Evolutionary conservation across 2,113 vertebrate species (phyloP).

Genomic region (Plotosus lineatus): DNA sequence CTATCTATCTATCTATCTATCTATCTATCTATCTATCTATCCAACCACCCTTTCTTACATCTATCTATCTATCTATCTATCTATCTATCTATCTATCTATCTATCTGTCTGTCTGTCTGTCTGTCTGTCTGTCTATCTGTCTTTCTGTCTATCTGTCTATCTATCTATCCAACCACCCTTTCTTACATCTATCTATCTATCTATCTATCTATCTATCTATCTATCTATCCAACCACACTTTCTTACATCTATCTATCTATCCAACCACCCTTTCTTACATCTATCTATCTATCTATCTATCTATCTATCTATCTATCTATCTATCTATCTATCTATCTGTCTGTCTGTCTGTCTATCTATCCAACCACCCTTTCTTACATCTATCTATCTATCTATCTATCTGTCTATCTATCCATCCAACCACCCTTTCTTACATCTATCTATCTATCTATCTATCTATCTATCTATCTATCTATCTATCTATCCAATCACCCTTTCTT

Average conservation of each 20-base stretch:
- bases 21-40: neutral
- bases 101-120: neutral
- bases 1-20: neutral
- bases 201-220: neutral
- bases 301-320: neutral
- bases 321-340: neutral
- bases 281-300: neutral
- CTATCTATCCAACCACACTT: neutral
- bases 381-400: neutral
- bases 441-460: neutral
- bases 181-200: neutral
- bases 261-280: no score
- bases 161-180: neutral
- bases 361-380: no score
- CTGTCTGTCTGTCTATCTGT: neutral
- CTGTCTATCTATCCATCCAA: constrained; percentile 15
- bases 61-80: neutral
- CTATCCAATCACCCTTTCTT: no score
- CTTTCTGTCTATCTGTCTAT: neutral
- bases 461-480: neutral
- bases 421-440: constrained; percentile 13
- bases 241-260: neutral
- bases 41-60: no score
- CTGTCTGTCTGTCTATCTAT: neutral
- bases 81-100: neutral